These are phyloP conservation scores for Aeoliscus strigatus DNA, from an alignment of 2,797 vertebrate species.

Conservation along the genomic window DNA sequence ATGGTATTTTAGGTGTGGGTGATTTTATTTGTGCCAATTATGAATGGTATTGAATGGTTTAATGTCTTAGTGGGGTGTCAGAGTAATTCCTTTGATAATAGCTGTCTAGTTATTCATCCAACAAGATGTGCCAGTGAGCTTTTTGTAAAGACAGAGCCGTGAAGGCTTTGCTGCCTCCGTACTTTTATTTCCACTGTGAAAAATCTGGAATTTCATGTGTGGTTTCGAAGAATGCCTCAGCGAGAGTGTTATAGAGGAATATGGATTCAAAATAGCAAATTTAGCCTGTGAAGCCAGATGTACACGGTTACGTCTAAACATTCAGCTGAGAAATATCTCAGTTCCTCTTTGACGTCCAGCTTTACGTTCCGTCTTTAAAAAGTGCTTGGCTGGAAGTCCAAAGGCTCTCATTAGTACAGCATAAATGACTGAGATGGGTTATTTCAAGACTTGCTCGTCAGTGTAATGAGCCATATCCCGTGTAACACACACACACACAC, in stretches of 20 bases:
- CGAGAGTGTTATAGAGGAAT: slow-evolving; percentile 5
- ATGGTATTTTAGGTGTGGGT: slow-evolving; percentile 43
- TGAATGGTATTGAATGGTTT: slow-evolving; percentile 42
- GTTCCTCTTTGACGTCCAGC: background rate
- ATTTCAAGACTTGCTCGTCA: slow-evolving; percentile 47
- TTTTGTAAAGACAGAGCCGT: slow-evolving; percentile 31
- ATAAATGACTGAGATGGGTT: slow-evolving; percentile 31
- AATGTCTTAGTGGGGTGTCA: slow-evolving; percentile 34
- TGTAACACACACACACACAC: slow-evolving; percentile 13
- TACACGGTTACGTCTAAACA: slow-evolving; percentile 13
- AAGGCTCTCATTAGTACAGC: slow-evolving; percentile 36
- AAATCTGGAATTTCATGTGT: slow-evolving; percentile 29
- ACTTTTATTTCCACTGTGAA: slow-evolving; percentile 21
- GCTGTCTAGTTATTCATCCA: slow-evolving; percentile 44
- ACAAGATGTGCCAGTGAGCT: slow-evolving; percentile 42
- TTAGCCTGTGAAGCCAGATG: slow-evolving; percentile 19
- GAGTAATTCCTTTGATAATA: slow-evolving; percentile 44
- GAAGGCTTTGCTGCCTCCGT: slow-evolving; percentile 28
- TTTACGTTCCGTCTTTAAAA: slow-evolving; percentile 15
- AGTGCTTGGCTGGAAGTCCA: slow-evolving; percentile 25
- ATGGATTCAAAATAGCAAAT: slow-evolving; percentile 15
- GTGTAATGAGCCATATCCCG: slow-evolving; percentile 49
- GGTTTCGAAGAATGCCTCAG: slow-evolving; percentile 10
- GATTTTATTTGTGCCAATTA: slow-evolving; percentile 47
- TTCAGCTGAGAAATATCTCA: slow-evolving; percentile 4